Conservation (phyloP, 2,888 invertebrate species). For the Cryptophagus acutangulus region DNA sequence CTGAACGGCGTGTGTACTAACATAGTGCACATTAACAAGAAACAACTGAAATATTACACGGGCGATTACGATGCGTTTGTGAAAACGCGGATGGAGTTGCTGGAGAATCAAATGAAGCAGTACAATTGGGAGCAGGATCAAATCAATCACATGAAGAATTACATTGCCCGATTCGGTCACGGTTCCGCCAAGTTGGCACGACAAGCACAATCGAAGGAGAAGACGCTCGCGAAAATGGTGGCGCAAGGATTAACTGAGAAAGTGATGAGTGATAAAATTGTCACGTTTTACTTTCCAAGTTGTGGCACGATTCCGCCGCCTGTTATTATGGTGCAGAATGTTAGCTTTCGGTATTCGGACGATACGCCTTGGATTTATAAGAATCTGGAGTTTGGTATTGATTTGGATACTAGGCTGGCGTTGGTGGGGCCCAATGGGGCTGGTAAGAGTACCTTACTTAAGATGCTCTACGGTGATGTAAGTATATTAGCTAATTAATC, state of each 20-base stretch:
- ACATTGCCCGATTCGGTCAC: constrained; percentile 98
- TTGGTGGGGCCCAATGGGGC: constrained; percentile 98
- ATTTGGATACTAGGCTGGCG: constrained; percentile 91
- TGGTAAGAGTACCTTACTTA: constrained; percentile 95
- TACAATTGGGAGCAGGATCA: constrained; percentile 99
- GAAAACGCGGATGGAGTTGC: constrained; percentile 85
- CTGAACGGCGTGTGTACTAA: constrained; percentile 96
- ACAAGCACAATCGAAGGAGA: constrained; percentile 99
- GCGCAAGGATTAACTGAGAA: constrained; percentile 96
- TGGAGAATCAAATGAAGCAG: constrained; percentile 98
- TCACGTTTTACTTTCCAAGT: constrained; percentile 92
- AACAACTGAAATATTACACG: constrained; percentile 89
- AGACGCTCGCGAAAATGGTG: constrained; percentile 98
- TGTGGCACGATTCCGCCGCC: constrained; percentile 98
- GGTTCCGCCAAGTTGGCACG: constrained; percentile 97
- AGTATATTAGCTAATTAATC: constrained; percentile 37
- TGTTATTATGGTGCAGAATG: constrained; percentile 99
- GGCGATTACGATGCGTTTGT: constrained; percentile 94
- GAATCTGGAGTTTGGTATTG: constrained; percentile 97
- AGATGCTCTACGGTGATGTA: constrained; percentile 90
- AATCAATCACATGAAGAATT: constrained; percentile 99
- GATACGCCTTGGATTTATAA: constrained; percentile 88
- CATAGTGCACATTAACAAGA: constrained; percentile 92
- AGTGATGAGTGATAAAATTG: constrained; percentile 82
- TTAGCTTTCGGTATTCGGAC: constrained; percentile 90